A percentile compares a stretch with the other conserved stretches of the same genome.
These are phyloP conservation scores for Seriola rivoliana DNA, from an alignment of 2,113 vertebrate species.

Conservation along the genomic window DNA sequence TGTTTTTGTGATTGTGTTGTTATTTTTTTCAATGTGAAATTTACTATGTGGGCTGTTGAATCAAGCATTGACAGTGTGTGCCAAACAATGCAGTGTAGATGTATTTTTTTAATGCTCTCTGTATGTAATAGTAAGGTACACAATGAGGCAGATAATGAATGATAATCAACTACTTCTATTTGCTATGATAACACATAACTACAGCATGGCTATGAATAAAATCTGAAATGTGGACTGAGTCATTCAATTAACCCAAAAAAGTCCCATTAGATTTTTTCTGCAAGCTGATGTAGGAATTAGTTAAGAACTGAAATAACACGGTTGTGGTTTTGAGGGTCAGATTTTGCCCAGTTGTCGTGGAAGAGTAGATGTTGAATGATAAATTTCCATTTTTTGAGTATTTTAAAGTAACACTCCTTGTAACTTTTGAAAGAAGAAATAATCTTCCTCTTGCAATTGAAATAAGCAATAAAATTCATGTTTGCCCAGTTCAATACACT, in stretches of 20 bases:
- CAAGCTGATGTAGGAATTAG: not conserved
- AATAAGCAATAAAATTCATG: too few species aligned
- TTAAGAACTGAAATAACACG: not conserved
- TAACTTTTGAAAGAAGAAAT: too few species aligned
- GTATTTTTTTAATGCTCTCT: conserved; percentile 1
- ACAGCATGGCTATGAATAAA: not conserved
- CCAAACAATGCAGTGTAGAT: not conserved
- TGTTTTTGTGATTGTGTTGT: conserved; percentile 5
- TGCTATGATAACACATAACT: not conserved
- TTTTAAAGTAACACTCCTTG: too few species aligned
- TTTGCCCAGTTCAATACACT: too few species aligned
- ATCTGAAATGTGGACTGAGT: too few species aligned
- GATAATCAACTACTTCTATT: not conserved
- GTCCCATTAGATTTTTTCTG: too few species aligned
- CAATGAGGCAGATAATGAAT: not conserved
- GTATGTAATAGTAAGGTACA: not conserved
- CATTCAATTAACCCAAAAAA: too few species aligned
- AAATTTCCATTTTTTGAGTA: too few species aligned
- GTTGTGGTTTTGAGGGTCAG: too few species aligned
- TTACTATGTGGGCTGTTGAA: not conserved
- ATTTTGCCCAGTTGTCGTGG: too few species aligned
- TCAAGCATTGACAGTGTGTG: not conserved
- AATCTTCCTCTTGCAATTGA: too few species aligned
- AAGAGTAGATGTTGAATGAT: too few species aligned
- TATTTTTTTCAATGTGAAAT: conserved; percentile 16